Conservation (phyloP, 2,797 vertebrate genomes). For the Urosaurus nigricauda region DNA sequence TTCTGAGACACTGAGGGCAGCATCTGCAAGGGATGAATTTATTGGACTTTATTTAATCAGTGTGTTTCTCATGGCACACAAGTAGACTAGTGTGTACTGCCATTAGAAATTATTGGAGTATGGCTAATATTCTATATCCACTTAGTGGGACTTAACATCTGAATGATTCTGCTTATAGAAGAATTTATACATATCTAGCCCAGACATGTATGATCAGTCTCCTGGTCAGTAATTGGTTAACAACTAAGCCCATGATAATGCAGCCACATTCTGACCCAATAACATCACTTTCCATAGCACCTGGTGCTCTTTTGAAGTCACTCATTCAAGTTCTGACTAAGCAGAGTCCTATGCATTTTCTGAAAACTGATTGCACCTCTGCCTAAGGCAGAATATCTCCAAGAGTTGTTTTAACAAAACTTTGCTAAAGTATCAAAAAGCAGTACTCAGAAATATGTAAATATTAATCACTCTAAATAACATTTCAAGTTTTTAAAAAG, state of each 20-base stretch:
- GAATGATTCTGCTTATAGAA: not conserved
- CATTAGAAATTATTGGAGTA: not conserved
- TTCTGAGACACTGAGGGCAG: not conserved
- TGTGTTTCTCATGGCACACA: not conserved
- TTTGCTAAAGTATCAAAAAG: slow-evolving; percentile 49
- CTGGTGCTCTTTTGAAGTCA: slow-evolving; percentile 71
- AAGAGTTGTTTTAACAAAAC: slow-evolving; percentile 44
- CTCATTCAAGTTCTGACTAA: slow-evolving; percentile 63
- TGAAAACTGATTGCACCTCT: slow-evolving; percentile 49
- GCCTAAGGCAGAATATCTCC: slow-evolving; percentile 51
- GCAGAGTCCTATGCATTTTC: slow-evolving; percentile 32
- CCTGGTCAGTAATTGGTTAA: slow-evolving; percentile 50
- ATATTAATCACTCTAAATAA: slow-evolving; percentile 46
- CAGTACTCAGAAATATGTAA: slow-evolving; percentile 29
- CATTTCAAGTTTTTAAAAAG: slow-evolving; percentile 18
- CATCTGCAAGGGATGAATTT: not conserved
- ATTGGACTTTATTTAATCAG: not conserved
- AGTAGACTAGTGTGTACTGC: not conserved
- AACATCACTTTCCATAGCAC: slow-evolving; percentile 50
- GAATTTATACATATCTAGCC: not conserved
- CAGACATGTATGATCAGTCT: not conserved
- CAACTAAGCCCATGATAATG: slow-evolving; percentile 46
- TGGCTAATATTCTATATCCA: no score
- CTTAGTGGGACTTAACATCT: not conserved
- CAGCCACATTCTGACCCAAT: slow-evolving; percentile 37